Percentiles rank a stretch among this genome's conserved stretches.
Evolutionary conservation across 2,888 invertebrate species (phyloP).

Genomic region (Hemicrepidius hirtus): DNA sequence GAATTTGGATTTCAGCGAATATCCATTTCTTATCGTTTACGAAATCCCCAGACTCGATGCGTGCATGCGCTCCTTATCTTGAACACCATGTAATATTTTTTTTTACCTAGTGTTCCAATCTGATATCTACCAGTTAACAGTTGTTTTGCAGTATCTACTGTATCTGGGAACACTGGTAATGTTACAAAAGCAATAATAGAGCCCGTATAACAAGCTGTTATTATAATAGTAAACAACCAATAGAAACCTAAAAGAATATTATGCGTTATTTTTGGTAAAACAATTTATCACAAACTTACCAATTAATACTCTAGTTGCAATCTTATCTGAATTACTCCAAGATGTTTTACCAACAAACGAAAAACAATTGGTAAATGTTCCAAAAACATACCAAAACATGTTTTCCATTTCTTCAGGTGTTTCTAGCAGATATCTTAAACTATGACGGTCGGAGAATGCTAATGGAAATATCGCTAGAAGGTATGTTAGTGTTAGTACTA

Average conservation of each 20-base stretch:
- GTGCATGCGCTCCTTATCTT: too few relatives aligned
- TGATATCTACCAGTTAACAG: conserved; percentile 80
- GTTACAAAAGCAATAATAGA: conserved; percentile 91
- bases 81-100: too few relatives aligned
- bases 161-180: conserved; percentile 83
- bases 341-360: conserved; percentile 81
- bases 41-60: too few relatives aligned
- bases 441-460: conserved; percentile 83
- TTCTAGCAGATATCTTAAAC: conserved; percentile 78
- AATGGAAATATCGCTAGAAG: conserved; percentile 84
- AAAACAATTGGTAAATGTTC: conserved; percentile 89
- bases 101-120: conserved; percentile 81
- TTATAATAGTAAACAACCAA: conserved; percentile 91
- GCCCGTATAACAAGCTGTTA: conserved; percentile 89
- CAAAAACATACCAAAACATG: conserved; percentile 92
- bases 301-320: conserved; percentile 82
- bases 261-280: not conserved
- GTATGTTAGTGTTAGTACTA: conserved; percentile 82
- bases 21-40: too few relatives aligned
- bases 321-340: conserved; percentile 81
- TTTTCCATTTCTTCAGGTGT: conserved; percentile 85
- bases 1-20: too few relatives aligned
- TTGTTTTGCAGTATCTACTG: conserved; percentile 81
- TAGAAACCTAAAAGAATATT: conserved; percentile 79
- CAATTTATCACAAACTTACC: conserved; percentile 72